These are phyloP conservation scores for Xerus rutilus DNA, from an alignment of 2,797 vertebrate species.

Conservation along the genomic window DNA sequence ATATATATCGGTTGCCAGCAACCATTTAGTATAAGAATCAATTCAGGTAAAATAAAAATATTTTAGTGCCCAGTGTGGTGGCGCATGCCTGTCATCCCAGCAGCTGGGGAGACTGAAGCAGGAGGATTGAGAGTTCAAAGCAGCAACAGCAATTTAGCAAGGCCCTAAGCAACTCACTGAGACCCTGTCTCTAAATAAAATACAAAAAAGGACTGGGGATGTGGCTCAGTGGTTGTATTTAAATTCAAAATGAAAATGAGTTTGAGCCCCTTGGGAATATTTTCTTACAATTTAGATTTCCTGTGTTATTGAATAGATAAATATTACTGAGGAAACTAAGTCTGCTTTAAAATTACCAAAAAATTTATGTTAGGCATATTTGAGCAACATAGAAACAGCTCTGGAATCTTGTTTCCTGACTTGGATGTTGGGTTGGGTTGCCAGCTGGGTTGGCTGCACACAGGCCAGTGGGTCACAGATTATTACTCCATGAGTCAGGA, in stretches of 20 bases:
- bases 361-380: not conserved
- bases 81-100: too few relatives aligned
- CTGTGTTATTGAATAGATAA: slow-evolving; percentile 47
- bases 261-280: slow-evolving; percentile 39
- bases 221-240: not conserved
- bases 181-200: too few relatives aligned
- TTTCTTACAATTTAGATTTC: slow-evolving; percentile 50
- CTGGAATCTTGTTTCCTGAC: not conserved
- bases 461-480: not conserved
- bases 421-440: not conserved
- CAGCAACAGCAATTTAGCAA: too few relatives aligned
- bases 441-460: not conserved
- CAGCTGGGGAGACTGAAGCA: too few relatives aligned
- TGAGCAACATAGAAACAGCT: not conserved
- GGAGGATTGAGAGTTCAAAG: too few relatives aligned
- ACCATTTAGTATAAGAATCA: slow-evolving; percentile 40
- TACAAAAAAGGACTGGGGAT: too few relatives aligned
- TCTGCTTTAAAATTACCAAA: slow-evolving; percentile 38
- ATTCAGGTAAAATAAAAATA: slow-evolving; percentile 32
- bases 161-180: too few relatives aligned
- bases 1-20: not conserved
- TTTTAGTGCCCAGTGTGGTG: not conserved
- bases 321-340: slow-evolving; percentile 48
- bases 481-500: not conserved
- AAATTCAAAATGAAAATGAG: slow-evolving; percentile 58